These are phyloP conservation scores for Axis porcinus DNA, from an alignment of 2,113 vertebrate genomes.

Conservation along the genomic window DNA sequence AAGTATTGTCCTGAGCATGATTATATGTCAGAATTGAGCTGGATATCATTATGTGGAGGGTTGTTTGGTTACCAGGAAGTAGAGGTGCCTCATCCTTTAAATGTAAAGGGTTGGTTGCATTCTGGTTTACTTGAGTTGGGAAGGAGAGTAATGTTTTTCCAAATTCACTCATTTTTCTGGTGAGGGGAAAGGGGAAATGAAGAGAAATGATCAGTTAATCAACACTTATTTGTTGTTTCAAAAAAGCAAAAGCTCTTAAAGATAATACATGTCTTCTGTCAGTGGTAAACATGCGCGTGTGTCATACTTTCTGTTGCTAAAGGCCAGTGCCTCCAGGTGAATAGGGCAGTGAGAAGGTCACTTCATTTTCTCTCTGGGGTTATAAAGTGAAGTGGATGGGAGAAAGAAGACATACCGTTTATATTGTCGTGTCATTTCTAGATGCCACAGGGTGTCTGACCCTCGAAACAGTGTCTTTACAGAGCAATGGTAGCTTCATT, in stretches of 20 bases:
- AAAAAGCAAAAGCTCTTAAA: neutral
- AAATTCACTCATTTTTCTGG: neutral
- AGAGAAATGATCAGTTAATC: neutral
- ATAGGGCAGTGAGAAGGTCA: neutral
- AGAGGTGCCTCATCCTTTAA: neutral
- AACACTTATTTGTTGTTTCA: neutral
- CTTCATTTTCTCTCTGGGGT: neutral
- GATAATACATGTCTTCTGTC: neutral
- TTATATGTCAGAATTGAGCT: neutral
- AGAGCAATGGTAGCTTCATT: neutral
- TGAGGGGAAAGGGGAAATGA: neutral
- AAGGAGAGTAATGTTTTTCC: constrained; percentile 28
- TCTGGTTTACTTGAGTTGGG: neutral
- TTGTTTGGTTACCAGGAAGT: neutral
- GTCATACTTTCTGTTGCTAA: neutral
- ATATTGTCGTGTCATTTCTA: constrained; percentile 53
- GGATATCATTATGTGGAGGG: neutral
- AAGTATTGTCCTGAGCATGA: neutral
- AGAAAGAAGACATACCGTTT: neutral
- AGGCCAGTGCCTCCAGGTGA: neutral
- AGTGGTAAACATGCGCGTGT: neutral
- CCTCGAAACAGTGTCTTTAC: neutral
- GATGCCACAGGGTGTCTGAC: constrained; percentile 15
- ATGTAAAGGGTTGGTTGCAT: neutral
- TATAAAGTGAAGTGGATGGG: neutral